Base-by-base conservation (phyloP, 2,888 invertebrate species). In the Trisateles emortualis region DNA sequence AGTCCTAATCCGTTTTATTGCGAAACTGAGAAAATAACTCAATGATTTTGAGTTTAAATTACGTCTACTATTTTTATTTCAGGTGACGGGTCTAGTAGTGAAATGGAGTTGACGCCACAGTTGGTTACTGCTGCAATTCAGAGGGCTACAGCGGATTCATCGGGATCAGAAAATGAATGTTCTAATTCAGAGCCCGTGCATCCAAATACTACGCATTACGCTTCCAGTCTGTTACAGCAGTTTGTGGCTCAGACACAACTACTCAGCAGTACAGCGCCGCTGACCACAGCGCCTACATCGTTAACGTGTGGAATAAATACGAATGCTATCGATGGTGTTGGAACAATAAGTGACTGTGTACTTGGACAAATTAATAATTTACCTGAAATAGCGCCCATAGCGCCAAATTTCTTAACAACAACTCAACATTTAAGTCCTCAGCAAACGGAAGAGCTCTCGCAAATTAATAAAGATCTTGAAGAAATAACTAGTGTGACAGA, bases 191-290 rank as follows among this genome's bases (percentile, higher is more conserved):
- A 89, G 56, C 78, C 90, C 50, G 92, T 94, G 59, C 94, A 94
- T 71, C 91, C 88, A 64, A 92, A 88, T 63, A 92, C 94, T 39
- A 93, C 94, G 11, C 95, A 95, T 74, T 96, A 96, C 79, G 95
- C 96, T 55, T 96, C 96, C 11, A 95, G 95, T 48, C 84, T 97
- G 59, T 84, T 97, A 57, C 96, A 97, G 78, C 96, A 97, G 77
- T 97, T 97, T 76, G 96, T 95, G 55, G 96, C 95, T 43, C 96
- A 96, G 83, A 97, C 96, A 0, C 96, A 96, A 82, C 91, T 95
- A 78, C 82, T 96, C 24, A 95, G 95, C 61, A 93, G 86, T 68
- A 86, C 90, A 6, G 84, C 83, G 16, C 81, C 89, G n/a, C 64
- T 90, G 32, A 80, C 86, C 32, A 59, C 83, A n/a, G 67, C 81